Evolutionary conservation across 1,140 invertebrate genomes (phyloP), one percentile per base, ranked within the genome.

Genomic region (Drosophila fuyamai): DNA sequence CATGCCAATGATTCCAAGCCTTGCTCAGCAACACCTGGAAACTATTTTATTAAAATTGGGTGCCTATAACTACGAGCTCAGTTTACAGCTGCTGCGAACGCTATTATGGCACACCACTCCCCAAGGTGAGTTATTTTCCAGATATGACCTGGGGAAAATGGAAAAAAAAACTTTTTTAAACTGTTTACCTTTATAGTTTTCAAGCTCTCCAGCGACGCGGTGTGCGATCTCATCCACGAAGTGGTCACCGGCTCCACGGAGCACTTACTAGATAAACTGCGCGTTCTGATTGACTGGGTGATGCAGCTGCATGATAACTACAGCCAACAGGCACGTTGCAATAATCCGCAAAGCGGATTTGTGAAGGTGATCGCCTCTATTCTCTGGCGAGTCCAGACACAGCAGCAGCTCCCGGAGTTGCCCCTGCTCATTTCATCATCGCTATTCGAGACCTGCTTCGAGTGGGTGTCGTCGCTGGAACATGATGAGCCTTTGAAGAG

Each of bases 141-240:
- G 23, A 23, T 23, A 23, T 23, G 3, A 4, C 23, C 23, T 23
- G 23, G 1, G 23, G 23, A 23, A 23, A 23, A 23, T 23, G 2
- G 4, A 23, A 23, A 23, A 23, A 23, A 23, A 4, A 4, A 23
- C 4, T 4, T 23, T 4, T 23, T 23, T 0, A 1, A 5, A 8
- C 12, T 10, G 27, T 12, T 2, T 6, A 51, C 23, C 23, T 38
- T 61, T 73, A 1, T 57, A 92, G 91, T 85, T 5, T 92, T 92
- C 38, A 91, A 91, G 44, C 82, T 92, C 0, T 91, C 90, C 36
- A 92, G 91, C 59, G 96, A 97, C 83, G 95, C 96, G 32, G 95
- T 97, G 14, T 96, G 97, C 73, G 96, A 97, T 93, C 93, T 97
- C 46, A 93, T 97, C 16, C 96, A 96, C 77, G 95, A 96, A 85